phyloP scores from a whole-genome alignment of 2,888 invertebrate species.

The Lamproptera curius region DNA sequence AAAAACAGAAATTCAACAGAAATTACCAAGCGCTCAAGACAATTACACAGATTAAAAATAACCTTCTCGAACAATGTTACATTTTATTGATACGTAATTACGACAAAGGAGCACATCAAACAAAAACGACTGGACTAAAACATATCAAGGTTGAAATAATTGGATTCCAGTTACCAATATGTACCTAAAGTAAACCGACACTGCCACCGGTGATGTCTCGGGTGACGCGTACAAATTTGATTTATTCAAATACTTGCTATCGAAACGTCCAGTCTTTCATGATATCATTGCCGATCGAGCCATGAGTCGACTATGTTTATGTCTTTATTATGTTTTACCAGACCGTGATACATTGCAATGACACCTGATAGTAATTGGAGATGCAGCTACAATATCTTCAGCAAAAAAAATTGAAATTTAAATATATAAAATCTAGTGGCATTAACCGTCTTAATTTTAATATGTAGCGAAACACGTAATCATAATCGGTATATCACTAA shows the following conservation, averaged over 20 bases:
- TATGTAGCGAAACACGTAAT: no score
- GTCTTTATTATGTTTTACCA: neutral
- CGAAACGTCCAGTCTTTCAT: no score
- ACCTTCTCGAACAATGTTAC: neutral
- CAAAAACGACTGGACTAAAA: neutral
- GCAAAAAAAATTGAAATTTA: no score
- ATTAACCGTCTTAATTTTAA: no score
- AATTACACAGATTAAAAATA: neutral
- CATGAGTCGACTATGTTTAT: no score
- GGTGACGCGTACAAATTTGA: slow-evolving; percentile 7
- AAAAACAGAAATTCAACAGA: neutral
- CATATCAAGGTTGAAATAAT: slow-evolving; percentile 11
- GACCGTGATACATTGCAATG: no score
- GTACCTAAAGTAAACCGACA: slow-evolving; percentile 11
- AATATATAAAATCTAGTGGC: no score
- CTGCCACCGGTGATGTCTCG: slow-evolving; percentile 4
- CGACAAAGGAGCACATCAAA: neutral
- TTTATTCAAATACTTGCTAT: no score
- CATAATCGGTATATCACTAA: no score
- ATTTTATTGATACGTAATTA: neutral
- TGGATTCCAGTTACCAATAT: slow-evolving; percentile 8
- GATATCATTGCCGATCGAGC: no score
- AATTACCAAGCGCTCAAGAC: neutral
- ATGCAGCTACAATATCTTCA: no score
- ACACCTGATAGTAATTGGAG: no score